phyloP scores from a whole-genome alignment of 2,113 vertebrate genomes.

The Chaetorhynchus papuensis region DNA sequence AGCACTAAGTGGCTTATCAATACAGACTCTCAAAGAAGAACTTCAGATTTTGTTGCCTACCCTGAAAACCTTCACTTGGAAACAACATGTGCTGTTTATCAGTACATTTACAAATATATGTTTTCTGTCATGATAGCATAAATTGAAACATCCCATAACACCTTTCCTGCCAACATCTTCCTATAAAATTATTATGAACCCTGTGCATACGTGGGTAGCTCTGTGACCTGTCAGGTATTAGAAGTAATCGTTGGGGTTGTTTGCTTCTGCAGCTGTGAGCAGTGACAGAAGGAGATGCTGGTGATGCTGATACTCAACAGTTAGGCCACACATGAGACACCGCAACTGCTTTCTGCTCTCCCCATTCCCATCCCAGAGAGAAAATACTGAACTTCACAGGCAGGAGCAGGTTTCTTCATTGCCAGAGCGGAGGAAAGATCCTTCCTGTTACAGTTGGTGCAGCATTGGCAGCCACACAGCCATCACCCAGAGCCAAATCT shows the following conservation, averaged over 20 bases:
- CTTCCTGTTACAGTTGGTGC: neutral
- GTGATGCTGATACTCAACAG: neutral
- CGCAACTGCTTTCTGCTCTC: neutral
- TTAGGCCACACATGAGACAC: neutral
- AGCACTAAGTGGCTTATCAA: neutral
- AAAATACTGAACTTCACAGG: neutral
- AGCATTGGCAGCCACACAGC: neutral
- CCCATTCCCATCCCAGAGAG: neutral
- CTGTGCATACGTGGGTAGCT: neutral
- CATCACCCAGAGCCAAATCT: neutral
- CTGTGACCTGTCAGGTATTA: neutral
- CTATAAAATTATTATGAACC: neutral
- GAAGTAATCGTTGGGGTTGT: neutral
- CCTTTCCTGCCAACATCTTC: neutral
- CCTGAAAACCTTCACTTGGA: neutral
- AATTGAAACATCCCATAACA: neutral
- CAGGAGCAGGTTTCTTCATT: neutral
- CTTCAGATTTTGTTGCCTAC: neutral
- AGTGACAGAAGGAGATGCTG: neutral
- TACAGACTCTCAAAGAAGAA: neutral
- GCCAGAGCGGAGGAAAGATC: neutral
- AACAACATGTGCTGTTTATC: neutral
- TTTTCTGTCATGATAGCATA: neutral
- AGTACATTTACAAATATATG: neutral
- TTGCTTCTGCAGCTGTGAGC: neutral